These are phyloP conservation scores for Hydractinia echinata DNA, from an alignment of 30 jellyfish, hydroid and myxozoan genomes.

Conservation along the genomic window DNA sequence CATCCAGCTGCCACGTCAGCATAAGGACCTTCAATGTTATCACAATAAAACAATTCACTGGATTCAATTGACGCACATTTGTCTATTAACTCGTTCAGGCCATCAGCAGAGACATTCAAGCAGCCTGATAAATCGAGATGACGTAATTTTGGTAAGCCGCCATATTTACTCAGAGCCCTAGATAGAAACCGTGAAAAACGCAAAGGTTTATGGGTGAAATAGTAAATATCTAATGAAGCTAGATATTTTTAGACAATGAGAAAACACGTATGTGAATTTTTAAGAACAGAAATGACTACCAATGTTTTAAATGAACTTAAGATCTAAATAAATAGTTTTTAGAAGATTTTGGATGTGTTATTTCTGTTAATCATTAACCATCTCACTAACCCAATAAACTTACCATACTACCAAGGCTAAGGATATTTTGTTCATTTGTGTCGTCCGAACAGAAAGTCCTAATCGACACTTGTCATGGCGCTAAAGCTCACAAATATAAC, in stretches of 20 bases:
- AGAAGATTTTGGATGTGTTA: too few relatives aligned
- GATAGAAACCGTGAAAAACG: background rate
- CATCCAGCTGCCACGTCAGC: constrained; percentile 79
- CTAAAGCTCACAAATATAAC: too few relatives aligned
- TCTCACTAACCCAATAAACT: too few relatives aligned
- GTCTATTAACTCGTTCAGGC: constrained; percentile 50
- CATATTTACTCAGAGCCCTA: constrained; percentile 76
- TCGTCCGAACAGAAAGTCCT: too few relatives aligned
- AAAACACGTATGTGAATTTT: background rate
- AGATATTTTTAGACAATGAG: background rate
- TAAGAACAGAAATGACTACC: background rate
- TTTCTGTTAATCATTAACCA: too few relatives aligned
- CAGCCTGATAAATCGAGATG: constrained; percentile 95
- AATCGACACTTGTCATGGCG: too few relatives aligned
- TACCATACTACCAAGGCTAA: too few relatives aligned
- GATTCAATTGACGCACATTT: constrained; percentile 56
- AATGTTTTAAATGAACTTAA: background rate
- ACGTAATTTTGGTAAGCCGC: constrained; percentile 66
- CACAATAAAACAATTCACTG: constrained; percentile 75
- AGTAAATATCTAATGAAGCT: background rate
- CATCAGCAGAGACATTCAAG: constrained; percentile 65
- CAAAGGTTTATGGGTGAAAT: background rate
- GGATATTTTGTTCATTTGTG: too few relatives aligned
- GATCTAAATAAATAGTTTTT: too few relatives aligned
- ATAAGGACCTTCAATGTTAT: constrained; percentile 79